Evolutionary conservation across 2,888 invertebrate species (phyloP).

Genomic region (Poecilus cupreus): DNA sequence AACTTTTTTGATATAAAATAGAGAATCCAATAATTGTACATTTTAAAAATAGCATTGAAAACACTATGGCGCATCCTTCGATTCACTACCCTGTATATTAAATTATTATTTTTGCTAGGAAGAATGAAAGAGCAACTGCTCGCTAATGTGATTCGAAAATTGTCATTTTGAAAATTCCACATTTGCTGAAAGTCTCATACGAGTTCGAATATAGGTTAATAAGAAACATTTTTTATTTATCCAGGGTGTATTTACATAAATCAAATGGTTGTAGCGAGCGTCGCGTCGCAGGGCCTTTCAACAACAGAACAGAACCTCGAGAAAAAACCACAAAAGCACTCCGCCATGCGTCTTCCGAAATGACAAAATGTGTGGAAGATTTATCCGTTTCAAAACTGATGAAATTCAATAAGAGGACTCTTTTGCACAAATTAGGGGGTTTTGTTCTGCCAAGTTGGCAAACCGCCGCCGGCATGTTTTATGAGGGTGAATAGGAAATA

Average conservation of each 20-base stretch:
- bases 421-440: constrained; percentile 46
- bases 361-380: constrained; percentile 35
- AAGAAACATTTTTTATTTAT: constrained; percentile 36
- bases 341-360: background rate
- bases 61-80: too few relatives aligned
- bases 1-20: too few relatives aligned
- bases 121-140: too few relatives aligned
- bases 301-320: background rate
- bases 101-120: too few relatives aligned
- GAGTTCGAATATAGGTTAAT: constrained; percentile 19
- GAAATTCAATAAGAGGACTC: constrained; percentile 47
- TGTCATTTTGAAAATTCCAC: too few relatives aligned
- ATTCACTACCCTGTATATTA: too few relatives aligned
- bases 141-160: too few relatives aligned
- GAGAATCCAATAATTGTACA: too few relatives aligned
- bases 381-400: constrained; percentile 43
- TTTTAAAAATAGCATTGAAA: too few relatives aligned
- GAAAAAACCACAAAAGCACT: background rate
- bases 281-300: background rate
- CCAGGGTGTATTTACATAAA: constrained; percentile 16
- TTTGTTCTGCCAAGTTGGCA: too few relatives aligned
- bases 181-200: background rate
- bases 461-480: too few relatives aligned
- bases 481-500: too few relatives aligned
- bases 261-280: background rate